phyloP scores from a whole-genome alignment of 2,888 invertebrate species.

The Chloroclystis v-ata region DNA sequence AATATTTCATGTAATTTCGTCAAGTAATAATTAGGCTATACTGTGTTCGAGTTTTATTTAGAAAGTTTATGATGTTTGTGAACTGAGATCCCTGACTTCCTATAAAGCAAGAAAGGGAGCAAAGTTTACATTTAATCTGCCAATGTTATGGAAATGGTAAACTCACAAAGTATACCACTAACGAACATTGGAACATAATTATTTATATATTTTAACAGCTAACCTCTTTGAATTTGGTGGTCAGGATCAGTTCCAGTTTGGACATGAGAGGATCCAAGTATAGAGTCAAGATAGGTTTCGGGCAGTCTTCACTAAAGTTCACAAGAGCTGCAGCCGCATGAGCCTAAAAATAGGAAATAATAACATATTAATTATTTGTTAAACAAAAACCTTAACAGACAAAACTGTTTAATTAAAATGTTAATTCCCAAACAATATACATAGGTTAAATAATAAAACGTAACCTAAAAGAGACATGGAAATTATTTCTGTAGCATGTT shows the following conservation, averaged over 20 bases:
- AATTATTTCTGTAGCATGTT: slow-evolving; percentile 17
- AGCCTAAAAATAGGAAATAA: slow-evolving; percentile 58
- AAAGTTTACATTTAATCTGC: slow-evolving; percentile 65
- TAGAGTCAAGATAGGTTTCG: slow-evolving; percentile 92
- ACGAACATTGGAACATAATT: slow-evolving; percentile 67
- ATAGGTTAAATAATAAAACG: slow-evolving; percentile 3
- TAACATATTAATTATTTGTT: too few relatives aligned
- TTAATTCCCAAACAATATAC: slow-evolving; percentile 2
- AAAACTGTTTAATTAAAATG: too few relatives aligned
- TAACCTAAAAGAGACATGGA: neutral
- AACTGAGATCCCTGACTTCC: slow-evolving; percentile 68
- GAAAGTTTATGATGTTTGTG: slow-evolving; percentile 51
- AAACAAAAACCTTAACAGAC: neutral
- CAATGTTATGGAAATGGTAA: slow-evolving; percentile 75
- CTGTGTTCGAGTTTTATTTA: too few relatives aligned
- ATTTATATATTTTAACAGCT: slow-evolving; percentile 9
- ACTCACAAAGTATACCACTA: slow-evolving; percentile 58
- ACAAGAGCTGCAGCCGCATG: slow-evolving; percentile 96
- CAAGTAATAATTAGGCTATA: too few relatives aligned
- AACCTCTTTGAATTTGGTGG: slow-evolving; percentile 94
- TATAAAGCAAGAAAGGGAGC: slow-evolving; percentile 63
- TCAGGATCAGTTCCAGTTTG: slow-evolving; percentile 93
- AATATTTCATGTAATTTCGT: too few relatives aligned
- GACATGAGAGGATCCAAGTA: slow-evolving; percentile 95
- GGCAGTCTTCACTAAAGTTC: slow-evolving; percentile 99